Base-by-base conservation (phyloP, 1,140 invertebrate genomes). In the Marisa cornuarietis region DNA sequence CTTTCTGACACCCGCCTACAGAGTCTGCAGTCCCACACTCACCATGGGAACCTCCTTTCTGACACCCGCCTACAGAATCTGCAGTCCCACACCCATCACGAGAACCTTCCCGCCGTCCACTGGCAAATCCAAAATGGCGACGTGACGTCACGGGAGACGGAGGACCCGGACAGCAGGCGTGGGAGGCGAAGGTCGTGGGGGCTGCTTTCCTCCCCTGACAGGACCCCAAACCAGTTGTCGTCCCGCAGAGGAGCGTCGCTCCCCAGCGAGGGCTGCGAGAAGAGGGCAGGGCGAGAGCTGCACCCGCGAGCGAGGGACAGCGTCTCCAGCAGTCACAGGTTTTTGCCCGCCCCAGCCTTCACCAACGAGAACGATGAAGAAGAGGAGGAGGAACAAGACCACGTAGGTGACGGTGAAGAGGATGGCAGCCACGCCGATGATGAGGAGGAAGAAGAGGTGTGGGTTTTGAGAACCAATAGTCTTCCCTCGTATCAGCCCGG, bases 281-380 rank as follows among this genome's bases (percentile, higher is more conserved):
- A 16, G 54, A 14, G 42, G 65, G n/a, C 63, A 8, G 26, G 10
- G 13, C 18, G 51, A 22, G 76, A 77, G 65, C 22, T 77, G 4
- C 76, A 77, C n/a, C 76, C 76, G 31, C 49, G 51, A 4, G 76
- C 76, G 11, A 77, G 76, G 49, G 68, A 77, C 76, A 77, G 76
- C 76, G 51, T 77, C 7, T 31, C 65, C 63, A 77, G 13, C n/a
- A 54, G 76, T 63, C 68, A 42, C 51, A 62, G 26, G 31, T 52
- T 68, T 51, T 7, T 65, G 9, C 31, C 52, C 9, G 31, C 26
- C 74, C 62, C 74, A 49, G 51, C 63, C 42, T 24, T 24, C 42
- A 16, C 10, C 65, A 22, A 69, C 65, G 22, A 16, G 7, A 31
- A 66, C 14, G 61, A 69, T 11, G 31, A 66, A 20, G 63, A 69